Evolutionary conservation across 2,797 vertebrate species (phyloP).

Genomic region (Leptoclinus maculatus): DNA sequence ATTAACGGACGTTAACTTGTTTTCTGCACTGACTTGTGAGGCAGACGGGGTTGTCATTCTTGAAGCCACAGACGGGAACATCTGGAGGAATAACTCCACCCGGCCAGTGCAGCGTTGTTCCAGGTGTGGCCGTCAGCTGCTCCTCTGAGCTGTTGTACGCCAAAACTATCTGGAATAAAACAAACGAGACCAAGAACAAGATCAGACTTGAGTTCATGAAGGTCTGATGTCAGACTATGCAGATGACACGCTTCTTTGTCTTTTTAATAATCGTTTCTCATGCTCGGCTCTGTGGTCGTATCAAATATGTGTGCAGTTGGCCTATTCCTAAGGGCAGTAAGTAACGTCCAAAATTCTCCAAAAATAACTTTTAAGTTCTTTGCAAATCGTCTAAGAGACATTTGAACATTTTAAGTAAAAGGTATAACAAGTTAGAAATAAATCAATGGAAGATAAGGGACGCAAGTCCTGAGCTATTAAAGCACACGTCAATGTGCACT

Average conservation of each 20-base stretch:
- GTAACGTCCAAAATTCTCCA: no score
- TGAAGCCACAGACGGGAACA: slow-evolving; percentile 90
- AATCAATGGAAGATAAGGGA: no score
- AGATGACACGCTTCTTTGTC: not conserved
- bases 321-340: no score
- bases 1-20: not conserved
- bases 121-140: slow-evolving; percentile 80
- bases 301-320: no score
- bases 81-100: slow-evolving; percentile 85
- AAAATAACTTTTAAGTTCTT: no score
- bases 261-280: not conserved
- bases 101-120: slow-evolving; percentile 84
- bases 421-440: no score
- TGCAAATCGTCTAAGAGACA: no score
- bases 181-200: not conserved
- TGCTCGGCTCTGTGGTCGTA: not conserved
- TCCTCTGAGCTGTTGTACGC: slow-evolving; percentile 89
- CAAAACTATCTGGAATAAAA: slow-evolving; percentile 83
- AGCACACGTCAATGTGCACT: no score
- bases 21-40: slow-evolving; percentile 80
- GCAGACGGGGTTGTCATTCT: slow-evolving; percentile 87
- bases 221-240: no score
- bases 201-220: not conserved
- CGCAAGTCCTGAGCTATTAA: no score
- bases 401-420: no score